These are phyloP conservation scores for Halcyon malimbica DNA, from an alignment of 2,113 vertebrate genomes.

Conservation along the genomic window DNA sequence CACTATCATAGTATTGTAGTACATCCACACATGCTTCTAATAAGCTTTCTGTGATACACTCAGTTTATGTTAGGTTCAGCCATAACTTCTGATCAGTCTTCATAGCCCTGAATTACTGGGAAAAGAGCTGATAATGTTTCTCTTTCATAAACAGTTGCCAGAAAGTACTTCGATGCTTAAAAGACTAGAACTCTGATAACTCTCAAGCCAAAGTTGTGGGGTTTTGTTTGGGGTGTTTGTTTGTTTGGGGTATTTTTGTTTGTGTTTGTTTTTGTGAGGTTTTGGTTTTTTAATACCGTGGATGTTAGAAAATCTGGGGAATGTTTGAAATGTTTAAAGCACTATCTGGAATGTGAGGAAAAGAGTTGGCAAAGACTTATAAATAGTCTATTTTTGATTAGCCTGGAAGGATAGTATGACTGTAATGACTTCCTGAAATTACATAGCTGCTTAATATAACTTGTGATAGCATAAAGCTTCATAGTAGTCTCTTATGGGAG, in stretches of 20 bases:
- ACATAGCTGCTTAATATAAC: neutral
- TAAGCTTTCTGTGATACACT: neutral
- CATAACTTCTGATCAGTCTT: neutral
- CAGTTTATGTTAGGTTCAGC: neutral
- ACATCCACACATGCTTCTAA: neutral
- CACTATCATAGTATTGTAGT: neutral
- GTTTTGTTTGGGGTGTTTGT: too few species aligned
- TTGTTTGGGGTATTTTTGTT: neutral
- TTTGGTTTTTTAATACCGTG: neutral
- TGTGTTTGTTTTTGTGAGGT: neutral
- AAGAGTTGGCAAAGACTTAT: neutral
- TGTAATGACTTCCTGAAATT: conserved; percentile 14
- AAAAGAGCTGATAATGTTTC: neutral
- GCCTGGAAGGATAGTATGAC: neutral
- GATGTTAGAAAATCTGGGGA: neutral
- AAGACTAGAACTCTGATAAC: neutral
- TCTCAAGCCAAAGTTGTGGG: neutral
- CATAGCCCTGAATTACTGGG: neutral
- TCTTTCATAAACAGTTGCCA: neutral
- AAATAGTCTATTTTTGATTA: neutral
- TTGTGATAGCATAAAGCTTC: neutral
- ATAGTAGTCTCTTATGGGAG: neutral
- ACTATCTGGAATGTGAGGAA: neutral
- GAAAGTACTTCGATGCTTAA: neutral
- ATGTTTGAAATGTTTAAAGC: neutral